Evolutionary conservation across 2,113 vertebrate genomes (phyloP).

Genomic region (Scortum barcoo): DNA sequence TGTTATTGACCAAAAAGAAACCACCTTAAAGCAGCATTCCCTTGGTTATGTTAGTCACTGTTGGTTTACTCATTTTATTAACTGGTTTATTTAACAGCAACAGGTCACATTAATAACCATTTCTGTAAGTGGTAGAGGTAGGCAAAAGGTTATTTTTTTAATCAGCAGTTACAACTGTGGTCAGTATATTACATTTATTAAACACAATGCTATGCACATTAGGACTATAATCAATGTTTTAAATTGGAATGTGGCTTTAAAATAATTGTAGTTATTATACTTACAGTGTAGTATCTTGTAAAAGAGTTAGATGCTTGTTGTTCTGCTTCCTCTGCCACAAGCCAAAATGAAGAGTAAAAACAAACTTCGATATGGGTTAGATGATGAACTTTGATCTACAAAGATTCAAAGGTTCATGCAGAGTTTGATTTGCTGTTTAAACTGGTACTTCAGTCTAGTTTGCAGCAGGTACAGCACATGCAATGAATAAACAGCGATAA

Average conservation of each 20-base stretch:
- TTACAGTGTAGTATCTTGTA: constrained; percentile 23
- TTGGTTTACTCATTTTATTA: neutral
- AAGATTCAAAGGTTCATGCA: constrained; percentile 52
- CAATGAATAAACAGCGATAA: constrained; percentile 24
- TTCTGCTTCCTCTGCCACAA: constrained; percentile 27
- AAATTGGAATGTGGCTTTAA: neutral
- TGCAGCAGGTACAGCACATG: neutral
- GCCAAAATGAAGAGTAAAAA: constrained; percentile 51
- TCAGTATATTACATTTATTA: constrained; percentile 5
- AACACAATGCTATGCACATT: neutral
- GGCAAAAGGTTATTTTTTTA: neutral
- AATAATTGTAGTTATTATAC: constrained; percentile 24
- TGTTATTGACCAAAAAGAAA: constrained; percentile 6
- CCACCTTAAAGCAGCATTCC: neutral
- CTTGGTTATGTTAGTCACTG: neutral
- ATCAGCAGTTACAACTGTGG: neutral
- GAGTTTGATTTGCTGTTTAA: constrained; percentile 53
- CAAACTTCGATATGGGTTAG: constrained; percentile 29
- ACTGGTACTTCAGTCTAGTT: neutral
- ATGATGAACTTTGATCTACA: constrained; percentile 62
- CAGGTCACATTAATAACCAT: neutral
- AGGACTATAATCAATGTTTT: neutral
- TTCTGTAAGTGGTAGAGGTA: neutral
- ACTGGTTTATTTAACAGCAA: neutral
- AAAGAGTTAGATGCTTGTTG: constrained; percentile 33